Percentiles rank a stretch among this genome's conserved stretches.
Evolutionary conservation across 1,140 invertebrate genomes (phyloP).

Genomic region (Tigriopus japonicus): DNA sequence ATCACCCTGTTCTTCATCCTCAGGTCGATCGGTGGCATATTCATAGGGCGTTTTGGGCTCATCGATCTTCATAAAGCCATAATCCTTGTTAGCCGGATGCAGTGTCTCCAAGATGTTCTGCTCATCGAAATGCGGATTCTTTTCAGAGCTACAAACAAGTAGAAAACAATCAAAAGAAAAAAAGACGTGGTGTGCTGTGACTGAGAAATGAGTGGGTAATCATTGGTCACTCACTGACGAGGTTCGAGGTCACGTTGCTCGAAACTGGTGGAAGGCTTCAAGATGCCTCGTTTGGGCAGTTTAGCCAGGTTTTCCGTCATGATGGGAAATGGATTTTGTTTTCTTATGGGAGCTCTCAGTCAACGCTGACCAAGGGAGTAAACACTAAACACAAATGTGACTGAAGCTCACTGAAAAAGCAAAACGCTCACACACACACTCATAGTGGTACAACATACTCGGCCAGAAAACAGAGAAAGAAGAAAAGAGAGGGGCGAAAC

Average conservation of each 20-base stretch:
- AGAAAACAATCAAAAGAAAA: not conserved
- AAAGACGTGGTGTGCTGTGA: too few species aligned
- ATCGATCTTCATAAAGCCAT: constrained; percentile 98
- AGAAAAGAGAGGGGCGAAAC: too few species aligned
- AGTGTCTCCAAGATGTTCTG: constrained; percentile 97
- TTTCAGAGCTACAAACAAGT: constrained; percentile 8
- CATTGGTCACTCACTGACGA: not conserved
- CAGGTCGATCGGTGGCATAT: constrained; percentile 45
- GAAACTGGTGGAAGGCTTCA: not conserved
- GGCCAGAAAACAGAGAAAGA: too few species aligned
- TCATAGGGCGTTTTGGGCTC: constrained; percentile 93
- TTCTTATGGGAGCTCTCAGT: too few species aligned
- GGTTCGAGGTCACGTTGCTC: not conserved
- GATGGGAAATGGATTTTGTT: too few species aligned
- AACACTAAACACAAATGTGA: too few species aligned
- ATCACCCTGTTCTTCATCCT: constrained; percentile 41
- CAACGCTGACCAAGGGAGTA: too few species aligned
- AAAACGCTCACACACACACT: too few species aligned
- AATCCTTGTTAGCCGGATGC: constrained; percentile 95
- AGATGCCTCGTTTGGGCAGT: not conserved
- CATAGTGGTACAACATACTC: too few species aligned
- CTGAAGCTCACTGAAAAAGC: too few species aligned
- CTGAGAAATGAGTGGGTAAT: not conserved
- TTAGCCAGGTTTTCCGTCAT: not conserved
- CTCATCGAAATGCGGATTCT: constrained; percentile 83